Evolutionary conservation across 2,888 invertebrate genomes (phyloP).

Genomic region (Ramazzottius varieornatus): DNA sequence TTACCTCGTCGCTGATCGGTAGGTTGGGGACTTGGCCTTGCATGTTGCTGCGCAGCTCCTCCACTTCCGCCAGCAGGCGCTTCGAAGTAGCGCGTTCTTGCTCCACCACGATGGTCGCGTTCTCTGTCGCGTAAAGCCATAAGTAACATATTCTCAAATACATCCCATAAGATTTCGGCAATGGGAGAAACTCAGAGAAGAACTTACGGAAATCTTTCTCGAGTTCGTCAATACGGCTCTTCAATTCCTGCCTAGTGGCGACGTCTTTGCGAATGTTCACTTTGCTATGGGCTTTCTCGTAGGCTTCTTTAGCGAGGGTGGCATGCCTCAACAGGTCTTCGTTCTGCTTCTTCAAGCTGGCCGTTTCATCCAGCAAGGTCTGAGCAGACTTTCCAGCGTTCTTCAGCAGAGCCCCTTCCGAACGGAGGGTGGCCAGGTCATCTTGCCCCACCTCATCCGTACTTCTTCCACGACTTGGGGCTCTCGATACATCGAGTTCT

Average conservation of each 20-base stretch:
- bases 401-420: background rate
- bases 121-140: background rate
- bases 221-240: conserved; percentile 56
- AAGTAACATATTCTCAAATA: background rate
- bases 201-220: conserved; percentile 48
- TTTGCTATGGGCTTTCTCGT: conserved; percentile 43
- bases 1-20: conserved; percentile 4
- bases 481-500: conserved; percentile 1
- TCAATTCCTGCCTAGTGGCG: conserved; percentile 21
- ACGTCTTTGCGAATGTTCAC: conserved; percentile 37
- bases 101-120: background rate
- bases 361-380: conserved; percentile 30
- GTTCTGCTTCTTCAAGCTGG: conserved; percentile 13
- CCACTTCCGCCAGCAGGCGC: conserved; percentile 19
- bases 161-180: conserved; percentile 16
- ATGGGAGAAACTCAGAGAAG: conserved; percentile 14
- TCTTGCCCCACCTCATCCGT: too few relatives aligned
- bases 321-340: conserved; percentile 12
- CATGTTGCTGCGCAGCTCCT: conserved; percentile 6
- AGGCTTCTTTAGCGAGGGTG: conserved; percentile 22
- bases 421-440: too few relatives aligned
- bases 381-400: conserved; percentile 14
- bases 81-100: conserved; percentile 10
- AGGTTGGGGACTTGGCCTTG: background rate
- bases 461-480: too few relatives aligned